These are phyloP conservation scores for Pristionchus fissidentatus DNA, from an alignment of 2,888 invertebrate species.

Conservation along the genomic window DNA sequence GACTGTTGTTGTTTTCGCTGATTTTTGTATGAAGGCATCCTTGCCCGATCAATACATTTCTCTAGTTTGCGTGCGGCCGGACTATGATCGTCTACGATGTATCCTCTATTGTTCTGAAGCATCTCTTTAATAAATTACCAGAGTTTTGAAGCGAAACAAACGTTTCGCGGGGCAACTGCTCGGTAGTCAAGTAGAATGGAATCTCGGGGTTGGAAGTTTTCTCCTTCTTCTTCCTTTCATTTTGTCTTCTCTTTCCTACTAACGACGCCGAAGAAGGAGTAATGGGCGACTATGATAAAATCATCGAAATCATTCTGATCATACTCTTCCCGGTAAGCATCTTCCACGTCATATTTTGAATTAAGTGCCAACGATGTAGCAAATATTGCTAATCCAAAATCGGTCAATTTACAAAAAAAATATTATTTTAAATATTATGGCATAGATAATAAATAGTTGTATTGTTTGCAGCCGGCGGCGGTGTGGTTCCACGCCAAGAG, in stretches of 20 bases:
- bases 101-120: not conserved
- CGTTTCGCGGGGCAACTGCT: too few species aligned
- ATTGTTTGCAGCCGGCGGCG: conserved; percentile 14
- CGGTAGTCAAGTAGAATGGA: too few species aligned
- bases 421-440: not conserved
- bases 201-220: not conserved
- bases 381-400: not conserved
- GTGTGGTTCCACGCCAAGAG: conserved; percentile 41
- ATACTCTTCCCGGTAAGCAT: conserved; percentile 43
- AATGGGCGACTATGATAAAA: conserved; percentile 22
- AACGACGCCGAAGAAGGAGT: not conserved
- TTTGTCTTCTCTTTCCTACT: not conserved
- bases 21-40: too few species aligned
- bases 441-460: not conserved
- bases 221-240: not conserved
- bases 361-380: not conserved
- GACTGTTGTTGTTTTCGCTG: too few species aligned
- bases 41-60: too few species aligned
- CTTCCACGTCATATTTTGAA: not conserved
- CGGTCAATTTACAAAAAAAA: not conserved
- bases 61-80: too few species aligned
- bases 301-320: conserved; percentile 46
- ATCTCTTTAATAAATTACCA: too few species aligned
- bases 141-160: too few species aligned
- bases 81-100: too few species aligned